phyloP scores from a whole-genome alignment of 2,113 vertebrate species.

The Anas platyrhynchos region DNA sequence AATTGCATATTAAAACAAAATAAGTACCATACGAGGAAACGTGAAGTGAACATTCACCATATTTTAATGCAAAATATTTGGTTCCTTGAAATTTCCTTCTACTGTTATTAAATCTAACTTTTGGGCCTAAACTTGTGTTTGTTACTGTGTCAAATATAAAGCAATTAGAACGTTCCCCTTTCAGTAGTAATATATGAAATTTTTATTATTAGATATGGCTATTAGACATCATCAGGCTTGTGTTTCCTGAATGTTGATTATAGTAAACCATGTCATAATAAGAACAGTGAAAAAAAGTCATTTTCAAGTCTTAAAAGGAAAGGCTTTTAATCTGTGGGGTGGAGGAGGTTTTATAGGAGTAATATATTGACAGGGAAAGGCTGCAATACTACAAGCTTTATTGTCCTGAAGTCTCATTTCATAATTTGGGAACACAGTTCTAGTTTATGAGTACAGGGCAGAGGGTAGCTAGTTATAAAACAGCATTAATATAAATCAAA shows the following conservation, averaged over 20 bases:
- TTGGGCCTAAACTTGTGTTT: neutral
- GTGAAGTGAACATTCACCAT: fast-evolving
- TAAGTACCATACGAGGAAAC: neutral
- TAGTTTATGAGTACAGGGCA: neutral
- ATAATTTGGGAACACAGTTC: neutral
- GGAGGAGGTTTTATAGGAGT: neutral
- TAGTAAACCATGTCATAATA: neutral
- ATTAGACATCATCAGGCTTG: neutral
- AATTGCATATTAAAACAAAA: neutral
- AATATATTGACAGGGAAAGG: neutral
- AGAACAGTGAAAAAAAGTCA: neutral
- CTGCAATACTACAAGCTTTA: neutral
- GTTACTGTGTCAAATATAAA: neutral
- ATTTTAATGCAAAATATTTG: neutral
- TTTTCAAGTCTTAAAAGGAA: neutral
- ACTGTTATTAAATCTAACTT: neutral
- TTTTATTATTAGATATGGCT: neutral
- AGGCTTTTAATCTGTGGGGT: neutral
- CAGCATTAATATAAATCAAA: conserved; percentile 35
- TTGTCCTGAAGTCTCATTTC: neutral
- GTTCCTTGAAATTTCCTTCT: neutral
- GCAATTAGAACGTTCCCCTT: neutral
- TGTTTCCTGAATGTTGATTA: neutral
- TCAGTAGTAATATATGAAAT: neutral
- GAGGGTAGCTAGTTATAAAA: conserved; percentile 9